phyloP scores from a whole-genome alignment of 2,888 invertebrate species.

The Sphaeridia pumilis region DNA sequence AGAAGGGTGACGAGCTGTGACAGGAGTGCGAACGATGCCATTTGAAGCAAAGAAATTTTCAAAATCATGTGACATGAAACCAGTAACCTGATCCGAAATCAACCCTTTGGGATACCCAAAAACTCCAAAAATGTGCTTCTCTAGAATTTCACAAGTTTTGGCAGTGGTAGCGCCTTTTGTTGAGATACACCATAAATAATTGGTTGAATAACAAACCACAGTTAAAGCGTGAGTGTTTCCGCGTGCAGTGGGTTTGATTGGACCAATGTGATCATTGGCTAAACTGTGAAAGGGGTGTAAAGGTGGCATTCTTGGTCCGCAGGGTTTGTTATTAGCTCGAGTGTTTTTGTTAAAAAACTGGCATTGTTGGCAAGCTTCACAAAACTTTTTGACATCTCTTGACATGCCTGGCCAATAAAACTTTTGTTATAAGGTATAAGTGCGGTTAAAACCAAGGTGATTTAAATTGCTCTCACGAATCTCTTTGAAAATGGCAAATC shows the following conservation, averaged over 20 bases:
- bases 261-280: slow-evolving; percentile 30
- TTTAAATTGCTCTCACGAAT: slow-evolving; percentile 16
- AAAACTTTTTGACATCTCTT: slow-evolving; percentile 18
- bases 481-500: slow-evolving; percentile 5
- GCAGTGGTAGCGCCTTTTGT: too few species aligned
- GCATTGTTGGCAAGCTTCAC: slow-evolving; percentile 20
- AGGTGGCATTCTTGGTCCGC: slow-evolving; percentile 6
- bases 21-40: too few species aligned
- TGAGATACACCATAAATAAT: too few species aligned
- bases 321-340: slow-evolving; percentile 1
- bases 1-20: too few species aligned
- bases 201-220: too few species aligned
- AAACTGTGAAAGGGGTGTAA: slow-evolving; percentile 30
- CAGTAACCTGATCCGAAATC: too few species aligned
- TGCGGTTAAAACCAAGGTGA: slow-evolving; percentile 27
- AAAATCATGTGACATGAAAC: too few species aligned
- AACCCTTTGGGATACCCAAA: too few species aligned
- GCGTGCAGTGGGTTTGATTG: slow-evolving; percentile 16
- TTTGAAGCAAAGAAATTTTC: too few species aligned
- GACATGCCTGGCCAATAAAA: slow-evolving; percentile 27
- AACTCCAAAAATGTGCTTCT: too few species aligned
- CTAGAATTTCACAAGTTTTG: too few species aligned
- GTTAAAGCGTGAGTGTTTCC: too few species aligned
- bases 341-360: slow-evolving; percentile 15
- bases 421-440: slow-evolving; percentile 14